Conservation (phyloP, 2,888 invertebrate species). For the Dorcus hopei region DNA sequence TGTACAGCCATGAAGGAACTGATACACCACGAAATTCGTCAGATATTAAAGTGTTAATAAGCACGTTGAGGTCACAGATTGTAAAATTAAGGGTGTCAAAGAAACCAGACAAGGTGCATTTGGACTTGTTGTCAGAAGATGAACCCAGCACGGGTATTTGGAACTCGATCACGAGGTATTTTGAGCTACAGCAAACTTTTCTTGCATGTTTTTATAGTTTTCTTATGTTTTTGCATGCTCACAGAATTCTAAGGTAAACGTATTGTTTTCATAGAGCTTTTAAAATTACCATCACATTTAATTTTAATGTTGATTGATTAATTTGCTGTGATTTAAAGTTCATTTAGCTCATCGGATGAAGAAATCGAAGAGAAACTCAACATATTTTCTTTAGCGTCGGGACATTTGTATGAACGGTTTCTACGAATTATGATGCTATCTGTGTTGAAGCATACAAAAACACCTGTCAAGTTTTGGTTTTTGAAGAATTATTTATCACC, state of each 20-base stretch:
- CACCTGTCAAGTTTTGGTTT: slow-evolving; percentile 99
- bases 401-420: slow-evolving; percentile 96
- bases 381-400: slow-evolving; percentile 97
- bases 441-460: slow-evolving; percentile 92
- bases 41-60: slow-evolving; percentile 77
- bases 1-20: slow-evolving; percentile 67
- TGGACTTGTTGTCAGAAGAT: slow-evolving; percentile 83
- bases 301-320: neutral
- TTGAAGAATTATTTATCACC: slow-evolving; percentile 98
- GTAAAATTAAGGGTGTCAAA: slow-evolving; percentile 89
- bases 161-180: slow-evolving; percentile 89
- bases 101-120: slow-evolving; percentile 80
- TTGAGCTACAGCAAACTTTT: slow-evolving; percentile 18
- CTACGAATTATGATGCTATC: slow-evolving; percentile 98
- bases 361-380: slow-evolving; percentile 79
- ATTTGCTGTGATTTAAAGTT: slow-evolving; percentile 45
- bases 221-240: slow-evolving; percentile 23
- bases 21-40: slow-evolving; percentile 67
- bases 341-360: slow-evolving; percentile 62
- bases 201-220: slow-evolving; percentile 19
- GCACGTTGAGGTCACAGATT: slow-evolving; percentile 83
- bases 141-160: slow-evolving; percentile 77
- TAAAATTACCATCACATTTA: slow-evolving; percentile 11
- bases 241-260: slow-evolving; percentile 25
- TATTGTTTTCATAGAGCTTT: slow-evolving; percentile 8